Evolutionary conservation across 1,140 invertebrate genomes (phyloP).

Genomic region (Melitaea cinxia): DNA sequence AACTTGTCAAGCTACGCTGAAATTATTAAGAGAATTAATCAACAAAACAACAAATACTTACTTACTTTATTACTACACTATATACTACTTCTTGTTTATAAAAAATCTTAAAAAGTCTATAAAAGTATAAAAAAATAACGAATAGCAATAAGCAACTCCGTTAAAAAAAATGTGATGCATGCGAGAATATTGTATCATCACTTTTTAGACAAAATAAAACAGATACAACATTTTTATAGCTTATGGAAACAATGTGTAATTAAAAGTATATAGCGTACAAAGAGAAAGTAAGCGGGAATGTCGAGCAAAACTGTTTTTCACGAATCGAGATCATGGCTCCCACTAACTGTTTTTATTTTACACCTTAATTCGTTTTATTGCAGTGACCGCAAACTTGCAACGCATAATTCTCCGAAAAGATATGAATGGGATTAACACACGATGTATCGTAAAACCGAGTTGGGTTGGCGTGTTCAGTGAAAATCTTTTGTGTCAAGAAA

Average conservation of each 20-base stretch:
- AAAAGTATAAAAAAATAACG: too few species aligned
- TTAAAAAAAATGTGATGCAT: too few species aligned
- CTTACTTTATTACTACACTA: too few species aligned
- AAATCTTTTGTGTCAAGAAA: neutral
- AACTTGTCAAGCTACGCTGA: too few species aligned
- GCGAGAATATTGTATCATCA: too few species aligned
- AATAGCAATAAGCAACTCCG: too few species aligned
- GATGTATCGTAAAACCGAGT: neutral
- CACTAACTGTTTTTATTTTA: conserved; percentile 1
- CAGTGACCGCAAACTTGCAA: neutral
- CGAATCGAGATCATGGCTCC: neutral
- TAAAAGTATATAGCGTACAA: neutral
- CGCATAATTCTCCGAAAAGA: conserved; percentile 2
- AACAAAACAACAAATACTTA: too few species aligned
- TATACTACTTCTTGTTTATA: too few species aligned
- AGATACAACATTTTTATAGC: too few species aligned
- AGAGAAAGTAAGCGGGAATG: conserved; percentile 11
- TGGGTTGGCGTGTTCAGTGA: neutral
- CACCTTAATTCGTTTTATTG: conserved; percentile 7
- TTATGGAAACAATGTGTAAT: neutral
- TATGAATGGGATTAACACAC: neutral
- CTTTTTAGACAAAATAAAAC: too few species aligned
- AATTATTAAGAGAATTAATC: too few species aligned
- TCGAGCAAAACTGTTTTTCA: neutral
- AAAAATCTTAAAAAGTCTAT: too few species aligned